These are phyloP conservation scores for Umimayanthus chanpuru DNA, from an alignment of 92 coral and sea anemone genomes.

Conservation along the genomic window DNA sequence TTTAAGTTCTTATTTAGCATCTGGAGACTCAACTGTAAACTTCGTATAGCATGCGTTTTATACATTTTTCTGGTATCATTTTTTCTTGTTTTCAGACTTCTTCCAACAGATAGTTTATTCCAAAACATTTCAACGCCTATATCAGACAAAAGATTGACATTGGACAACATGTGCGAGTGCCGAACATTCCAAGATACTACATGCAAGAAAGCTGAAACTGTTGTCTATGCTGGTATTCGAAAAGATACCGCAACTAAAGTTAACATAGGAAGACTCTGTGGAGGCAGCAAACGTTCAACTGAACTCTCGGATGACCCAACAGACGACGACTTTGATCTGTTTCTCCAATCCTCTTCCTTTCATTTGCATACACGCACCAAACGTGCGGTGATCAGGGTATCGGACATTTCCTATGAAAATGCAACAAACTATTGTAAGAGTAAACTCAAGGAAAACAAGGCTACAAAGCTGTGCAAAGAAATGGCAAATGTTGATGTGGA, in stretches of 20 bases:
- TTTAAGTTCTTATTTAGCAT: too few relatives aligned
- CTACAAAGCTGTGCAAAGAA: constrained; percentile 11
- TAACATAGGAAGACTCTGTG: not conserved
- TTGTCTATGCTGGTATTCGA: not conserved
- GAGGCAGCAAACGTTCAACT: constrained; percentile 10
- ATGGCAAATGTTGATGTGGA: constrained; percentile 25
- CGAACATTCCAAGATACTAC: not conserved
- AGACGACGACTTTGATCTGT: not conserved
- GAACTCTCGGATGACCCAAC: constrained; percentile 7
- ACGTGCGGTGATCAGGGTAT: constrained; percentile 1
- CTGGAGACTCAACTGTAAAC: too few relatives aligned
- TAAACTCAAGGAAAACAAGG: constrained; percentile 14
- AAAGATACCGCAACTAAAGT: not conserved
- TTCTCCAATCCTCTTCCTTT: not conserved
- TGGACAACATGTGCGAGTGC: not conserved
- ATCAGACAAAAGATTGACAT: not conserved
- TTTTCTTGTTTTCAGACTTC: not conserved
- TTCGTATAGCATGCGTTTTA: too few relatives aligned
- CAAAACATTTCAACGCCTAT: not conserved
- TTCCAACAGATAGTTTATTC: not conserved
- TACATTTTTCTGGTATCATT: too few relatives aligned
- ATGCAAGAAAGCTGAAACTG: not conserved
- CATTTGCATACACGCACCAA: not conserved
- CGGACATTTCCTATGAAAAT: constrained; percentile 18
- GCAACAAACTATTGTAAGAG: constrained; percentile 12